phyloP scores from a whole-genome alignment of 2,113 vertebrate genomes.

The Cyphomyrus discorhynchus region DNA sequence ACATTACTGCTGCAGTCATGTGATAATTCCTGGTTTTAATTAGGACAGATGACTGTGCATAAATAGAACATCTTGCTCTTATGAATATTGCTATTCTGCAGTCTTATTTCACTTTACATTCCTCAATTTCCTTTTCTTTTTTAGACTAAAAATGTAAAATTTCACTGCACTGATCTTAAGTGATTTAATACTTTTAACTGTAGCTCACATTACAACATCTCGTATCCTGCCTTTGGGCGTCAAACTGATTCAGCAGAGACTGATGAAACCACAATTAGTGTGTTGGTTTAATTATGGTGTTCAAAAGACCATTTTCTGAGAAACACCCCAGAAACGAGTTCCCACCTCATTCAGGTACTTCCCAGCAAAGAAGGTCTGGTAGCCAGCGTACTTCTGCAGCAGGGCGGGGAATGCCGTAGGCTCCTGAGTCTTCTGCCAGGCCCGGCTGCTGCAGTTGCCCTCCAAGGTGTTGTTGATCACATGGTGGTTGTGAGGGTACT shows the following conservation, averaged over 20 bases:
- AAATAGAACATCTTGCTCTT: neutral
- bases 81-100: neutral
- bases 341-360: constrained; percentile 94
- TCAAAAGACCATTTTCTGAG: neutral
- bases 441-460: constrained; percentile 90
- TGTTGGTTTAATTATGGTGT: neutral
- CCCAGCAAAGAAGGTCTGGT: constrained; percentile 94
- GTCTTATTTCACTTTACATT: neutral
- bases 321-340: neutral
- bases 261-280: neutral
- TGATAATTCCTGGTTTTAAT: neutral
- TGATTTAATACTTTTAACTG: neutral
- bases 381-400: constrained; percentile 65
- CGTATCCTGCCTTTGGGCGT: neutral
- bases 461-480: constrained; percentile 94
- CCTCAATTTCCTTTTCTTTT: neutral
- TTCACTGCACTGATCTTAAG: neutral
- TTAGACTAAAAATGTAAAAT: neutral
- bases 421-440: constrained; percentile 95
- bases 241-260: neutral
- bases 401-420: constrained; percentile 75
- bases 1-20: neutral
- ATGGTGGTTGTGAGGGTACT: constrained; percentile 94
- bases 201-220: neutral
- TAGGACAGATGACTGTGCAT: neutral